A percentile compares a stretch with the other conserved stretches of the same genome.
phyloP scores from a whole-genome alignment of 2,113 vertebrate species.

The Strigops habroptila region DNA sequence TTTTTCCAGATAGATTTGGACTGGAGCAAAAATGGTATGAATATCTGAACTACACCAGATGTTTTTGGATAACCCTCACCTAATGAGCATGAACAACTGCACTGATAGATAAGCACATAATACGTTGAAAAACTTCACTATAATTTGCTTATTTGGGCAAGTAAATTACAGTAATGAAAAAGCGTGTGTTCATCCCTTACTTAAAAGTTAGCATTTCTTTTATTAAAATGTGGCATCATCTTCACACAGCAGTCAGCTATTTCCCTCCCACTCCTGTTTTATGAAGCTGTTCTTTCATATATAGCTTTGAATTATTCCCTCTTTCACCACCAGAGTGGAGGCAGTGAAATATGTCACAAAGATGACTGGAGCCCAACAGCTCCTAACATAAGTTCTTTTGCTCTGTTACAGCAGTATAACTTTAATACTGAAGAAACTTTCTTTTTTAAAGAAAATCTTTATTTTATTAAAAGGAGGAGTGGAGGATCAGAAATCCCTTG shows the following conservation, averaged over 20 bases:
- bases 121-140: neutral
- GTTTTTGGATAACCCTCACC: neutral
- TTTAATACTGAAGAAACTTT: neutral
- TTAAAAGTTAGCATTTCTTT: neutral
- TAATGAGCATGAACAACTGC: neutral
- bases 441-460: neutral
- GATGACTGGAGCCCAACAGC: neutral
- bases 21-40: neutral
- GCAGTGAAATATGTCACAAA: neutral
- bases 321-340: neutral
- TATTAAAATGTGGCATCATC: neutral
- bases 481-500: neutral
- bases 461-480: neutral
- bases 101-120: neutral
- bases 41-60: neutral
- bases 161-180: neutral
- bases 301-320: neutral
- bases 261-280: neutral
- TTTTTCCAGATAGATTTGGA: neutral
- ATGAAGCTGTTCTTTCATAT: neutral
- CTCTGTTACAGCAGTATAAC: neutral
- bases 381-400: neutral
- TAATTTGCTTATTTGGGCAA: neutral
- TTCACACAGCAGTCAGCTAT: neutral
- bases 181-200: neutral